Conservation (phyloP, 2,797 vertebrate species). For the Lithobates sylvaticus region DNA sequence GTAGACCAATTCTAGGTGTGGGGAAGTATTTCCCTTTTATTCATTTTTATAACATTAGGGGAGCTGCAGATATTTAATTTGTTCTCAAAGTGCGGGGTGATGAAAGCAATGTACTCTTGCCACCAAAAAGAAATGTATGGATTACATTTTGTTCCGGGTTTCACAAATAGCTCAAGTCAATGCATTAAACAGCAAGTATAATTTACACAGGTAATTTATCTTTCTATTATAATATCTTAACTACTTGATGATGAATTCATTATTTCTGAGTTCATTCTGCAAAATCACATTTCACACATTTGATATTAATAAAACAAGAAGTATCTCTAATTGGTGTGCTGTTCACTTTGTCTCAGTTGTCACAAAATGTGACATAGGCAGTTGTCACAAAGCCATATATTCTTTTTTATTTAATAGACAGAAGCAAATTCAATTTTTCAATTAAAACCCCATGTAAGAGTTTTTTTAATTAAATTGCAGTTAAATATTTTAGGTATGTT, state of each 20-base stretch:
- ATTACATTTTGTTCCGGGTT: too few species aligned
- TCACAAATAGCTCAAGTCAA: too few species aligned
- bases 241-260: neutral
- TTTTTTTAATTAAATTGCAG: slow-evolving; percentile 2
- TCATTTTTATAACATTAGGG: too few species aligned
- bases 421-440: slow-evolving; percentile 6
- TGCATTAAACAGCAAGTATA: neutral
- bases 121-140: too few species aligned
- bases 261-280: slow-evolving; percentile 20
- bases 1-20: too few species aligned
- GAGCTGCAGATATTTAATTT: too few species aligned
- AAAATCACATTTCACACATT: slow-evolving; percentile 12
- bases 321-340: slow-evolving; percentile 40
- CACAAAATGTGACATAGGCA: slow-evolving; percentile 42
- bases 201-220: neutral
- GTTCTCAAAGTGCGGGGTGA: too few species aligned
- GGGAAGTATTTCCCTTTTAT: too few species aligned
- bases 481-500: slow-evolving; percentile 32
- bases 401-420: slow-evolving; percentile 13
- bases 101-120: too few species aligned
- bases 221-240: neutral
- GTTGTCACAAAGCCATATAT: slow-evolving; percentile 18
- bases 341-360: slow-evolving; percentile 46
- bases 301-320: slow-evolving; percentile 57
- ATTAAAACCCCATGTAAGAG: slow-evolving; percentile 15